A percentile compares a stretch with the other conserved stretches of the same genome.
These are phyloP conservation scores for Zygothrica quintamaculata DNA, from an alignment of 2,888 invertebrate species.

Conservation along the genomic window DNA sequence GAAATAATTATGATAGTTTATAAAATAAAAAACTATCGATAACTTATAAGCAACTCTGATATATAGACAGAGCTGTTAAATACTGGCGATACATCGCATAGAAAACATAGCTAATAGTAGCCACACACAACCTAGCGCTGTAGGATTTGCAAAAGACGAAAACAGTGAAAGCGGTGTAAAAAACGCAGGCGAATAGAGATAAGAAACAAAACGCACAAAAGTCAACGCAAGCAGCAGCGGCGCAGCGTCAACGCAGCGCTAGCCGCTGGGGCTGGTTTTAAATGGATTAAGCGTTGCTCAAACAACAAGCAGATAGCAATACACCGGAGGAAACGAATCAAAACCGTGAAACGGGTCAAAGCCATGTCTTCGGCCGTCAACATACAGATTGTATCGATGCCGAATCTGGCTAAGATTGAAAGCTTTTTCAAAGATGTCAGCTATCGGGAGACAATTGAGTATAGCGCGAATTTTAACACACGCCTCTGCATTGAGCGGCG, in stretches of 20 bases:
- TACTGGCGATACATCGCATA: conserved; percentile 39
- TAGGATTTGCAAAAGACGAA: conserved; percentile 63
- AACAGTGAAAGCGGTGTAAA: conserved; percentile 60
- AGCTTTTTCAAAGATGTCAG: conserved; percentile 94
- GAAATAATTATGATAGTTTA: background rate
- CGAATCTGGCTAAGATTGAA: conserved; percentile 90
- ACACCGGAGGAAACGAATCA: conserved; percentile 23
- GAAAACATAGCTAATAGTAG: conserved; percentile 44
- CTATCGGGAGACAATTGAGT: conserved; percentile 96
- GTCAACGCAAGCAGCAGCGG: conserved; percentile 56
- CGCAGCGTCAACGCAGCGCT: conserved; percentile 56
- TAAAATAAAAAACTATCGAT: conserved; percentile 18
- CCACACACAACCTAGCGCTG: conserved; percentile 54
- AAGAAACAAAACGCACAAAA: conserved; percentile 54
- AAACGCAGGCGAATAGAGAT: conserved; percentile 49
- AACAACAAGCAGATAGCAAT: conserved; percentile 47
- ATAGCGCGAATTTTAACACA: conserved; percentile 96
- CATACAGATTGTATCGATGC: conserved; percentile 88
- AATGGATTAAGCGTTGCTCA: conserved; percentile 59
- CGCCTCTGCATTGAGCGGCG: conserved; percentile 95
- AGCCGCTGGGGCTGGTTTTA: conserved; percentile 59
- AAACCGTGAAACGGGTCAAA: conserved; percentile 8
- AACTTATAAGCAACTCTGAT: conserved; percentile 9
- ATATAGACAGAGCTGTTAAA: conserved; percentile 28
- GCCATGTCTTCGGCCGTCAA: conserved; percentile 86